phyloP scores from a whole-genome alignment of 2,888 invertebrate genomes.

The Uropetala carovei region DNA sequence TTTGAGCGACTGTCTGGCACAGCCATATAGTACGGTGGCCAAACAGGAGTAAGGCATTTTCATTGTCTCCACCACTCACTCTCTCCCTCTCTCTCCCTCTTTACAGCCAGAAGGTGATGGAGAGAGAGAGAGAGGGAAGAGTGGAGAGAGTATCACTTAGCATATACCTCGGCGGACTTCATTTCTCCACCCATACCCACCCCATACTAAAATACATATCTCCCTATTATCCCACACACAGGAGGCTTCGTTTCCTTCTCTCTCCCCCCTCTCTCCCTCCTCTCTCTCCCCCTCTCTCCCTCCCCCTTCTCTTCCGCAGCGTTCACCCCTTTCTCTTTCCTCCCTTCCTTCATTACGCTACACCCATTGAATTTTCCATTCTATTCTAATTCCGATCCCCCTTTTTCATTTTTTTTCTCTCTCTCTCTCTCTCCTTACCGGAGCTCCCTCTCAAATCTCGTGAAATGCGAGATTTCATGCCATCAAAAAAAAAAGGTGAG shows the following conservation, averaged over 20 bases:
- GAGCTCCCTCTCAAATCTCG: not conserved
- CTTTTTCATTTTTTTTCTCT: not conserved
- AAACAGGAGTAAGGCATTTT: slow-evolving; percentile 42
- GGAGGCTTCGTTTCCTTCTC: not conserved
- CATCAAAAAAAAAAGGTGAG: too few relatives aligned
- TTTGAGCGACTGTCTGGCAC: slow-evolving; percentile 47
- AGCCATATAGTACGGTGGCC: slow-evolving; percentile 1
- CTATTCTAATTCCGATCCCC: not conserved
- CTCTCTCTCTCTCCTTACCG: not conserved
- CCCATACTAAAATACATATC: too few relatives aligned
- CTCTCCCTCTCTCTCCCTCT: not conserved
- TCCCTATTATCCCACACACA: too few relatives aligned
- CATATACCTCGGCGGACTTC: too few relatives aligned
- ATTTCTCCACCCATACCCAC: too few relatives aligned
- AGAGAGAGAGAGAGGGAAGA: too few relatives aligned
- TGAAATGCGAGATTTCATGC: not conserved
- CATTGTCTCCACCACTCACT: not conserved
- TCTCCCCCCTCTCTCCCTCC: not conserved
- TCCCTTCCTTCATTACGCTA: not conserved
- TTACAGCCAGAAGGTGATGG: not conserved
- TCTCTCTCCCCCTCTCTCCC: not conserved
- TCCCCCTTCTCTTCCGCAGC: not conserved
- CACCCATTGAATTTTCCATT: not conserved
- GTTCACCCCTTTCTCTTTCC: not conserved
- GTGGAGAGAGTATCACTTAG: too few relatives aligned